Base-by-base conservation (phyloP, 1,140 invertebrate species). In the Xylocopa sonorina region DNA sequence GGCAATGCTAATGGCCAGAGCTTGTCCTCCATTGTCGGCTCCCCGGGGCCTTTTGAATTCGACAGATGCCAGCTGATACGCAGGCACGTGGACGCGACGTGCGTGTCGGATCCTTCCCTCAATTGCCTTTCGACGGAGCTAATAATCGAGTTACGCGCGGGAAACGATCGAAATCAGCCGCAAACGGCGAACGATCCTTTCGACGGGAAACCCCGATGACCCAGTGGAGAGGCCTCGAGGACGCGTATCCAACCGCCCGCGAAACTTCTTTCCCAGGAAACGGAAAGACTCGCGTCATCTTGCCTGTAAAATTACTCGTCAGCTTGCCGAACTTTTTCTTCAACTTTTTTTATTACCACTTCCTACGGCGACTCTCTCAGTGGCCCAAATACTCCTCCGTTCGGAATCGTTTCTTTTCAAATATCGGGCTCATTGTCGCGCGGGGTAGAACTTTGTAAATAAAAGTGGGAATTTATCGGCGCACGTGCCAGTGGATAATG, bases 21-120 rank as follows among this genome's bases (percentile, higher is more conserved):
- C 43, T 43, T 67, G 48, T 80, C 63, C 46, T n/a, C 63, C 38
- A 80, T 80, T 80, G 72, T 80, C 27, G 48, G 60, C 57, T 64
- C 14, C 38, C 38, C 62, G n/a, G n/a, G 50, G 62, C 21, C 78
- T 80, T 80, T 80, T 80, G 51, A 80, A 76, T 76, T 80, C 62
- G 64, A 60, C 78, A 48, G 55, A 75, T 75, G 48, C 38, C 53
- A n/a, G 27, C 27, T 78, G 57, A 80, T 76, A 80, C 50, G 60
- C 24, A 41, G 38, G 48, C 69, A 79, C 69, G 77, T 48, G 38
- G 41, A 21, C 16, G 10, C 38, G 32, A n/a, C 69, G 50, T 73
- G 64, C 21, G 50, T 41, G n/a, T 27, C 12, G 18, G n/a, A 2
- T 21, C 38, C 21, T 50, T 21, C 27, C n/a, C 29, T 66, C 51